Base-by-base conservation (phyloP, 2,113 vertebrate species). In the Cairina moschata region DNA sequence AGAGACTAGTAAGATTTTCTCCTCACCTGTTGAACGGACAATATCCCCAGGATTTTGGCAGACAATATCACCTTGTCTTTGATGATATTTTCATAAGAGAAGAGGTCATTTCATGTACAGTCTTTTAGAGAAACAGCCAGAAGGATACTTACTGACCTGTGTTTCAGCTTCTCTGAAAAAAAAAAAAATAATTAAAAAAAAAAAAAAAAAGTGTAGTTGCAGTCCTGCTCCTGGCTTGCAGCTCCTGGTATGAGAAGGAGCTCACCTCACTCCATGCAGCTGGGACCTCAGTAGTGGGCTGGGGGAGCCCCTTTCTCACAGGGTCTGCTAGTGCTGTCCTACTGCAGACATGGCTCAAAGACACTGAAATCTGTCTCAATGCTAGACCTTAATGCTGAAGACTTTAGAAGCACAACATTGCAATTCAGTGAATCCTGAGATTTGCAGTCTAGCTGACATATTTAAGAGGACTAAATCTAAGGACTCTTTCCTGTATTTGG, bases 281-380 rank as follows among this genome's bases (percentile, higher is more conserved):
- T 34, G 17, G 5, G 71, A 28, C 29, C 22, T 90, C 18, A 44
- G 8, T 34, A 84, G 23, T 26, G 28, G 44, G 6, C 1, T 22
- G 2, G 1, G 3, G 50, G 25, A 88, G 5, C 5, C 8, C 7
- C 31, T 4, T 18, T 34, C n/a, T 29, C 13, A 26, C 0, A 2
- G 3, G 40, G 44, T 4, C 6, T 76, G 29, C 8, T 50, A 9
- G 3, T 25, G 40, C 18, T 73, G 25, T 17, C 9, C 9, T 34
- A 11, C 15, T 44, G 32, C 0, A 3, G 34, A 40, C 11, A 11
- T 13, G 13, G 54, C 0, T 0, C 0, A 3, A 16, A n/a, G 40
- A 52, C 55, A 21, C 8, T 48, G 36, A 81, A 67, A 55, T 12
- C 8, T 42, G 1, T 26, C 18, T 66, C 13, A 1, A 25, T 28